Percentiles rank a stretch among this genome's conserved stretches.
Evolutionary conservation across 2,797 vertebrate genomes (phyloP).

Genomic region (Anguilla megastoma): DNA sequence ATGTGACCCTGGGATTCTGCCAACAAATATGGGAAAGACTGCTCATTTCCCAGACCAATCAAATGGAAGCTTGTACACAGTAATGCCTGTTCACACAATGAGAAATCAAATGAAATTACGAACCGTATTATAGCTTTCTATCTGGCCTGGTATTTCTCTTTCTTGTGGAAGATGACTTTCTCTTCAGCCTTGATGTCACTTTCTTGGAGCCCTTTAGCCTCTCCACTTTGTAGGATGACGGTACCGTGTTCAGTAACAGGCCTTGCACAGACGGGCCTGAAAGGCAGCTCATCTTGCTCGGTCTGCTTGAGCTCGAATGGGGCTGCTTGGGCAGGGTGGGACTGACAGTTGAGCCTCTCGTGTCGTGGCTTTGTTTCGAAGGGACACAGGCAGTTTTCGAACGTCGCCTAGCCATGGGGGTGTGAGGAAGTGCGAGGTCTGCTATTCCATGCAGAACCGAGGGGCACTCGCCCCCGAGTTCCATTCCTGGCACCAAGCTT

Average conservation of each 20-base stretch:
- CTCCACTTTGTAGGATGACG: constrained; percentile 30
- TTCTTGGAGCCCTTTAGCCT: constrained; percentile 38
- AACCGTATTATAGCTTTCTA: background rate
- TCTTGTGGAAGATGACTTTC: background rate
- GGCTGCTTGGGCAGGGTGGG: constrained; percentile 10
- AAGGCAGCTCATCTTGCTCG: constrained; percentile 21
- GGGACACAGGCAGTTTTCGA: constrained; percentile 3
- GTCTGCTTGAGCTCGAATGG: constrained; percentile 23
- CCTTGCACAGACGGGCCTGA: constrained; percentile 25
- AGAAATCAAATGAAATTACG: background rate
- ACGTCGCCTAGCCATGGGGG: constrained; percentile 18
- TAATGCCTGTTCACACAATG: background rate
- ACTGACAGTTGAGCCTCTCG: background rate
- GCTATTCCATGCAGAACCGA: constrained; percentile 36
- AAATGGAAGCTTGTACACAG: constrained; percentile 3
- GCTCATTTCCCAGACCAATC: constrained; percentile 43
- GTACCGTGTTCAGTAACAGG: constrained; percentile 28
- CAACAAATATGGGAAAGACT: background rate
- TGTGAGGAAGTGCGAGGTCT: constrained; percentile 38
- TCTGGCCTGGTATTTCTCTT: background rate
- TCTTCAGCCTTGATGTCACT: constrained; percentile 33
- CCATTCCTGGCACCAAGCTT: background rate
- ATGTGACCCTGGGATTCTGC: background rate
- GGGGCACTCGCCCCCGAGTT: constrained; percentile 7
- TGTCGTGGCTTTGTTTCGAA: constrained; percentile 26